A percentile compares a stretch with the other conserved stretches of the same genome.
These are phyloP conservation scores for Escarpia spicata DNA, from an alignment of 2,888 invertebrate genomes.

Conservation along the genomic window DNA sequence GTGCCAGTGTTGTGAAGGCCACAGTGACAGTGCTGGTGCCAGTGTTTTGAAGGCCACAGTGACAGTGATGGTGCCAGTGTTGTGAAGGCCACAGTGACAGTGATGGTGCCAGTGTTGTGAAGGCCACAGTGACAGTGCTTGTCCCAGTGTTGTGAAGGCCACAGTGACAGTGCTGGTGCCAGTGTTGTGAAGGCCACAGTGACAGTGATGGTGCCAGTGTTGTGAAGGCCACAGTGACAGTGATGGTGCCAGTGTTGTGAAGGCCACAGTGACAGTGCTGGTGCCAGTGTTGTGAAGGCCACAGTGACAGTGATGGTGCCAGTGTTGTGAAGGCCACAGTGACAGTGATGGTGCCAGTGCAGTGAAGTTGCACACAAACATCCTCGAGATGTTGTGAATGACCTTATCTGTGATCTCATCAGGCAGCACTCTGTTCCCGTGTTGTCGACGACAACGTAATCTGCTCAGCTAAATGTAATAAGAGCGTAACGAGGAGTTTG, in stretches of 20 bases:
- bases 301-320: background rate
- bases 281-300: no score
- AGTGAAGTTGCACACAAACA: background rate
- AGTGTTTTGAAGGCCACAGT: no score
- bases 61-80: no score
- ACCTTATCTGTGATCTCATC: background rate
- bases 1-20: no score
- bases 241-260: no score
- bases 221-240: background rate
- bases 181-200: no score
- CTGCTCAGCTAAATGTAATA: background rate
- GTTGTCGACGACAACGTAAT: background rate
- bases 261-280: no score
- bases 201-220: no score
- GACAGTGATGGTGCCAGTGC: background rate
- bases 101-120: no score
- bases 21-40: background rate
- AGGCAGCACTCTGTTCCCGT: background rate
- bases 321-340: no score
- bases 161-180: background rate
- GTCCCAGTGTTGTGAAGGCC: no score
- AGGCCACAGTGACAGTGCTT: no score
- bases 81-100: background rate
- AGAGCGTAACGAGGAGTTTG: background rate
- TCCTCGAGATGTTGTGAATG: background rate